These are phyloP conservation scores for Plutomurus gul DNA, from an alignment of 1,140 invertebrate genomes.

Conservation along the genomic window DNA sequence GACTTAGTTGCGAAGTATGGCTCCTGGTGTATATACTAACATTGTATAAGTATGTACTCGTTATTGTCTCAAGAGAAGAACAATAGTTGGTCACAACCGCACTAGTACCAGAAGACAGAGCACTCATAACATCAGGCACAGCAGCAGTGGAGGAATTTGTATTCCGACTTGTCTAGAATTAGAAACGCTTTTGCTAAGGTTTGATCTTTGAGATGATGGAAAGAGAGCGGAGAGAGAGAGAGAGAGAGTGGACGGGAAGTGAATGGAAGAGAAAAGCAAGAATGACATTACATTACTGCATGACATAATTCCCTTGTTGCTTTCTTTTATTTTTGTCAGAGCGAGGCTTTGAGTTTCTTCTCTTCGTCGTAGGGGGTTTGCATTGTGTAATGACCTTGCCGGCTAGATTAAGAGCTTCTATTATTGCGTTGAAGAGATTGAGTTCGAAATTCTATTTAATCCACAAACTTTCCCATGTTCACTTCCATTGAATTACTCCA, in stretches of 20 bases:
- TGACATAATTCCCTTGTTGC: neutral
- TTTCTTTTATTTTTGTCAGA: neutral
- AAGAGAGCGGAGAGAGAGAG: too few relatives aligned
- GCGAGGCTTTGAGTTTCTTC: too few relatives aligned
- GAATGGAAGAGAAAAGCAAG: conserved; percentile 6
- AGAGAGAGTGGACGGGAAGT: neutral
- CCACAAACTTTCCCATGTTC: neutral
- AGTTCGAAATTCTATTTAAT: neutral
- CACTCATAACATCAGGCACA: too few relatives aligned
- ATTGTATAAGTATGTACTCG: too few relatives aligned
- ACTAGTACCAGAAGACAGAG: neutral
- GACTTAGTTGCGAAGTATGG: too few relatives aligned
- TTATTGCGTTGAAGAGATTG: neutral
- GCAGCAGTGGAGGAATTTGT: neutral
- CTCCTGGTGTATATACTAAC: too few relatives aligned
- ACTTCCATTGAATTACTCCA: neutral
- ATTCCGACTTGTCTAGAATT: conserved; percentile 5
- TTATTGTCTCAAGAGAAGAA: too few relatives aligned
- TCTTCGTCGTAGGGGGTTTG: too few relatives aligned
- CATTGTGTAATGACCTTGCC: neutral
- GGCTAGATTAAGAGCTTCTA: too few relatives aligned
- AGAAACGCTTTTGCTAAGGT: neutral
- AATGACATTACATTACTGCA: conserved; percentile 4
- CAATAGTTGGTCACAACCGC: too few relatives aligned
- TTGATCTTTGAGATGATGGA: neutral